These are phyloP conservation scores for Leptinotarsa texana DNA, from an alignment of 1,140 invertebrate species.

Conservation along the genomic window DNA sequence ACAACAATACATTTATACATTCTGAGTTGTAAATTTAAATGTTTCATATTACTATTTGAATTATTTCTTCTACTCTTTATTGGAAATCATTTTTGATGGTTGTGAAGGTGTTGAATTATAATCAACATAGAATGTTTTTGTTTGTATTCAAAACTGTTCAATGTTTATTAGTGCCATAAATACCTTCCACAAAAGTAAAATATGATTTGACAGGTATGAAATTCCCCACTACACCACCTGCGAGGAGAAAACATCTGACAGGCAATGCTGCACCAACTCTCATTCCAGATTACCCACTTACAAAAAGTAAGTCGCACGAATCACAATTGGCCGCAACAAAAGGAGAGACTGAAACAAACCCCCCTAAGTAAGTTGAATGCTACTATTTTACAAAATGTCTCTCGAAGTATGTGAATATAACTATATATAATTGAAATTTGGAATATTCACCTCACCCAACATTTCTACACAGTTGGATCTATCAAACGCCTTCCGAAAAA, in stretches of 20 bases:
- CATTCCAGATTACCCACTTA: conserved; percentile 64
- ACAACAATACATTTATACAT: too few relatives aligned
- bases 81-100: conserved; percentile 5
- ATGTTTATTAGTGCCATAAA: neutral
- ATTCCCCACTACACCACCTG: conserved; percentile 80
- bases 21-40: too few relatives aligned
- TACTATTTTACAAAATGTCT: too few relatives aligned
- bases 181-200: neutral
- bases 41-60: too few relatives aligned
- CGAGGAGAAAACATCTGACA: conserved; percentile 72
- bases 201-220: conserved; percentile 55
- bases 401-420: too few relatives aligned
- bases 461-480: too few relatives aligned
- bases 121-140: neutral
- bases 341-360: conserved; percentile 57
- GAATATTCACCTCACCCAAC: too few relatives aligned
- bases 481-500: too few relatives aligned
- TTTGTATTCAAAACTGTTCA: neutral
- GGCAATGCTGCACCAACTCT: conserved; percentile 57
- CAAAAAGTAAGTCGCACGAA: conserved; percentile 91
- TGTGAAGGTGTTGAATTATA: neutral
- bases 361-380: conserved; percentile 37
- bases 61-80: too few relatives aligned
- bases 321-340: conserved; percentile 77
- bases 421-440: too few relatives aligned